Evolutionary conservation across 2,113 vertebrate species (phyloP).

Genomic region (Lepus americanus): DNA sequence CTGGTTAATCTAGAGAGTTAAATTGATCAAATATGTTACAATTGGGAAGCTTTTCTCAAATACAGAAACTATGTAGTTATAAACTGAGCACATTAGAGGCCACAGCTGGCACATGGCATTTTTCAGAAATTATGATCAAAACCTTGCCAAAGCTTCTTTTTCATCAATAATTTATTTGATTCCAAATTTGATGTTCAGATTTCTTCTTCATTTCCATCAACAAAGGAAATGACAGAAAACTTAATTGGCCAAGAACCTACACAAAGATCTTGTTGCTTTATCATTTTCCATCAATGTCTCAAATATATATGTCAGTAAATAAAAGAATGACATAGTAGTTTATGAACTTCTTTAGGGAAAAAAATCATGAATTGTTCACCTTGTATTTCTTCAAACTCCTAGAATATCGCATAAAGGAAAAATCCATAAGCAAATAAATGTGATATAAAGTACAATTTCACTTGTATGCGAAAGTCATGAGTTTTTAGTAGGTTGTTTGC

Average conservation of each 20-base stretch:
- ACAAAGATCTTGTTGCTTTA: slow-evolving; percentile 44
- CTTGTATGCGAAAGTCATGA: slow-evolving; percentile 2
- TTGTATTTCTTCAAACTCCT: neutral
- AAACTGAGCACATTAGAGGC: slow-evolving; percentile 21
- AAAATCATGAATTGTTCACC: slow-evolving; percentile 18
- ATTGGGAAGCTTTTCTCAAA: slow-evolving; percentile 11
- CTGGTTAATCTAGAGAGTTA: neutral
- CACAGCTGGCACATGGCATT: neutral
- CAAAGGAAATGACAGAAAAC: slow-evolving; percentile 50
- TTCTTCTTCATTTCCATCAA: slow-evolving; percentile 52
- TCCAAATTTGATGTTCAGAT: slow-evolving; percentile 29
- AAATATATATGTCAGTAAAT: slow-evolving; percentile 49
- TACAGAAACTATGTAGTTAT: neutral
- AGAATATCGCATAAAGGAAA: neutral
- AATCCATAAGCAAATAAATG: neutral
- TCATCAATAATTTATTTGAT: slow-evolving; percentile 6
- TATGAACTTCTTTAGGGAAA: neutral
- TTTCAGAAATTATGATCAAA: slow-evolving; percentile 22
- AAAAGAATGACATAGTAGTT: neutral
- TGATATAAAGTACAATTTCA: slow-evolving; percentile 9
- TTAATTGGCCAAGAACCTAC: slow-evolving; percentile 25
- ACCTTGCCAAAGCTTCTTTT: slow-evolving; percentile 20
- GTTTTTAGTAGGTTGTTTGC: slow-evolving; percentile 7
- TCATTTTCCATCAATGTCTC: slow-evolving; percentile 19
- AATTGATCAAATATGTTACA: slow-evolving; percentile 1